phyloP scores from a whole-genome alignment of 1,140 invertebrate species.

The Polypedilum vanderplanki region DNA sequence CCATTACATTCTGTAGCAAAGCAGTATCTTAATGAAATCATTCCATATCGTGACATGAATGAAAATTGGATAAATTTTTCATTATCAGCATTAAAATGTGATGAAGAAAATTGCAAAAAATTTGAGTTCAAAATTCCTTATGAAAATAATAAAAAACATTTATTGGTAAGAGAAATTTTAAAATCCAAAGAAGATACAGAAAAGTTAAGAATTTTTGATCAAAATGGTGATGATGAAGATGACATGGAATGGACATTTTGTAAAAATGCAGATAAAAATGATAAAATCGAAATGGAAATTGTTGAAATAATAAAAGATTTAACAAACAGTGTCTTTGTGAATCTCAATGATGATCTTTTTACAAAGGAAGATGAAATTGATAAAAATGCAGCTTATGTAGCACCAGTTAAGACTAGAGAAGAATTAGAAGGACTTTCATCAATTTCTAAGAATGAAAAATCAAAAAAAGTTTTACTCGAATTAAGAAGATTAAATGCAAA shows the following conservation, averaged over 20 bases:
- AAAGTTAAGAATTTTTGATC: neutral
- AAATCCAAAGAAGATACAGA: neutral
- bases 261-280: neutral
- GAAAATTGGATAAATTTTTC: constrained; percentile 15
- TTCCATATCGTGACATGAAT: neutral
- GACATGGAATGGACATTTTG: neutral
- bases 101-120: neutral
- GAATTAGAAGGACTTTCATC: neutral
- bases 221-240: neutral
- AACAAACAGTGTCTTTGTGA: neutral
- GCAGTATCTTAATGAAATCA: neutral
- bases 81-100: neutral
- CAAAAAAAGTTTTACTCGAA: neutral
- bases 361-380: neutral
- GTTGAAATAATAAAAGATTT: constrained; percentile 4
- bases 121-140: neutral
- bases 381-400: neutral
- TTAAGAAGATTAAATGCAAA: neutral
- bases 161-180: neutral
- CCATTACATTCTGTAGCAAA: neutral
- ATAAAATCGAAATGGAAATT: neutral
- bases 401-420: neutral
- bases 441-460: neutral
- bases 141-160: neutral
- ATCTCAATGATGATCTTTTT: constrained; percentile 16